Evolutionary conservation across 2,888 invertebrate genomes (phyloP), one percentile per base, ranked within the genome.

Genomic region (Melipona bicolor): DNA sequence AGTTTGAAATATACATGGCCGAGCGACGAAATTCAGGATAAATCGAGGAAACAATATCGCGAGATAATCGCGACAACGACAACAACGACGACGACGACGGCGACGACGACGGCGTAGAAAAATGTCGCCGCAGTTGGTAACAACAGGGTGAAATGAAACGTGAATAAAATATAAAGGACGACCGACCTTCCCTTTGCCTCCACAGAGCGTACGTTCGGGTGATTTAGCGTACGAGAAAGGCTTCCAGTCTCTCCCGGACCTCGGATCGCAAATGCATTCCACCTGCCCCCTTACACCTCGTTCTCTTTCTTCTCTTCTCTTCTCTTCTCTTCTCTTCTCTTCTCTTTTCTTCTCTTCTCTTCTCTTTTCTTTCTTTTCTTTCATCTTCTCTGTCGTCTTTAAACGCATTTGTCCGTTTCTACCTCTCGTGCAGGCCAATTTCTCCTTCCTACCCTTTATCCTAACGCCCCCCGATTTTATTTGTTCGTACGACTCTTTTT

Each of bases 91-190:
- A 43, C 43, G 9, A 43, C 43, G 43, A 43, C 43, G 11, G 11
- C 19, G 9, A 43, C 43, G 43, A 43, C 43, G 11, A 43, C 24
- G 24, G n/a, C 36, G 69, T 59, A 2, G 70, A n/a, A 84, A 68
- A 74, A 68, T 70, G 72, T 43, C 32, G 50, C 52, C 73, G 74
- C 71, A n/a, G 54, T 69, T 74, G 17, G 56, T 74, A 79, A 72
- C 68, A 64, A 71, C 59, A 36, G 71, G 77, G 65, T 77, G 88
- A 89, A 90, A 90, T 90, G 92, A 89, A 89, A 87, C 88, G 86
- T 90, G 91, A 92, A 92, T 92, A 92, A 92, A 91, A 89, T 88
- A 92, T 90, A 90, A 90, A 88, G 88, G 86, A 88, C 43, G 43
- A 43, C 36, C 43, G 43, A 9, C 76, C 70, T 59, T 67, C 71